Evolutionary conservation across 1,140 invertebrate genomes (phyloP).

Genomic region (Drosophila kurseongensis): DNA sequence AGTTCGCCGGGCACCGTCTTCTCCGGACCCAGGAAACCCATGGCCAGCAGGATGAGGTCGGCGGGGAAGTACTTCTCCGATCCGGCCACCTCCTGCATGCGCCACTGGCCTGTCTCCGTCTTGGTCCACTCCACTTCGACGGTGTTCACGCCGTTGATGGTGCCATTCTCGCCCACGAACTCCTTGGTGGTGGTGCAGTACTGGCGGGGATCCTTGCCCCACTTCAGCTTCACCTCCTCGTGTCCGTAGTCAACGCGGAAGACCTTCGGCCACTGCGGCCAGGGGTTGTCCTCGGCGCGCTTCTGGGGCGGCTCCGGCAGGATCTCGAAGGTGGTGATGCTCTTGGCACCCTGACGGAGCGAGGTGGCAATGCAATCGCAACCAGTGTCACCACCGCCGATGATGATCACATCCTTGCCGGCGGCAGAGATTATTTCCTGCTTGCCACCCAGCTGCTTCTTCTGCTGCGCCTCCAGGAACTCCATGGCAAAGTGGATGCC

Average conservation of each 20-base stretch:
- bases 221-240: conserved; percentile 97
- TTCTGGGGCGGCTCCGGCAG: conserved; percentile 94
- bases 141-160: conserved; percentile 95
- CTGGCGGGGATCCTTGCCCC: conserved; percentile 96
- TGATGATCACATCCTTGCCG: conserved; percentile 97
- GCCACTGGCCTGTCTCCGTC: conserved; percentile 96
- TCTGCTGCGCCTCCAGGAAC: conserved; percentile 98
- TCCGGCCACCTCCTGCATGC: conserved; percentile 95
- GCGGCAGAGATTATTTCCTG: conserved; percentile 90
- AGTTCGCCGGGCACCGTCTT: conserved; percentile 94
- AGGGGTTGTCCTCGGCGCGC: conserved; percentile 95
- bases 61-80: conserved; percentile 94
- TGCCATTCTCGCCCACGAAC: conserved; percentile 95
- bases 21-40: conserved; percentile 99
- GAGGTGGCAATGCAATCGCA: conserved; percentile 99
- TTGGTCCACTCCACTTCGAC: conserved; percentile 97
- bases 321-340: conserved; percentile 98
- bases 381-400: conserved; percentile 99
- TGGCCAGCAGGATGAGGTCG: conserved; percentile 97
- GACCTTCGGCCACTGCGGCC: conserved; percentile 98
- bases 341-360: conserved; percentile 97
- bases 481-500: conserved; percentile 99
- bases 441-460: conserved; percentile 93
- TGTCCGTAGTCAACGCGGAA: conserved; percentile 99
- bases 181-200: conserved; percentile 98